Percentiles rank a stretch among this genome's conserved stretches.
These are phyloP conservation scores for Pterobdella sp. DNA, from an alignment of 2,888 invertebrate species.

Conservation along the genomic window DNA sequence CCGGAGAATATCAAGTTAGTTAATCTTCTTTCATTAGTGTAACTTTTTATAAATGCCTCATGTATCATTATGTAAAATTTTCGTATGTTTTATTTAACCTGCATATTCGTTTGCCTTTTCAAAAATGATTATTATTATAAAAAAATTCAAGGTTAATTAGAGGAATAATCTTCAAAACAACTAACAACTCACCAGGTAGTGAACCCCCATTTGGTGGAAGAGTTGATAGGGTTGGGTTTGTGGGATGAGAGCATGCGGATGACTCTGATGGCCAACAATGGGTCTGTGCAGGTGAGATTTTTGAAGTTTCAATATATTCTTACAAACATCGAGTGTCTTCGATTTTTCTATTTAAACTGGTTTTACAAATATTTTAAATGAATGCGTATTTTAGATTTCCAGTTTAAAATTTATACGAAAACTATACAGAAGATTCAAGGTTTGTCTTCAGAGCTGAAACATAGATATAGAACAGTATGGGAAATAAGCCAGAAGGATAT, in stretches of 20 bases:
- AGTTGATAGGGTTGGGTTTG: slow-evolving; percentile 77
- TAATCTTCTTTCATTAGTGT: background rate
- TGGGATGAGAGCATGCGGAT: slow-evolving; percentile 96
- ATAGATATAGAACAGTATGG: slow-evolving; percentile 91
- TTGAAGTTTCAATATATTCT: background rate
- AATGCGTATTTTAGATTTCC: background rate
- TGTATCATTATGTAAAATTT: background rate
- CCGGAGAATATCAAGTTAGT: slow-evolving; percentile 75
- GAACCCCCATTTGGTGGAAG: slow-evolving; percentile 86
- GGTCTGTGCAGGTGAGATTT: slow-evolving; percentile 68
- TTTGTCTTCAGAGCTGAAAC: slow-evolving; percentile 76
- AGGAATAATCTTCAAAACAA: background rate
- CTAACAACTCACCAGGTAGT: slow-evolving; percentile 65
- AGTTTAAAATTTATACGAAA: background rate
- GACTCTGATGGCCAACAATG: slow-evolving; percentile 77
- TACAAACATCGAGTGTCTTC: too few relatives aligned
- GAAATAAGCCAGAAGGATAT: slow-evolving; percentile 87
- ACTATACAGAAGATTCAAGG: slow-evolving; percentile 61
- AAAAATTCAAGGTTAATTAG: background rate
- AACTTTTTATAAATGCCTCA: background rate
- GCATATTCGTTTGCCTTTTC: background rate
- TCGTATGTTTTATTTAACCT: background rate
- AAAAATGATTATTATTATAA: background rate
- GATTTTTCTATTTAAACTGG: too few relatives aligned
- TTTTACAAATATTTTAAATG: background rate